Conservation (phyloP, 2,113 vertebrate genomes). For the Herpetotheres cachinnans region DNA sequence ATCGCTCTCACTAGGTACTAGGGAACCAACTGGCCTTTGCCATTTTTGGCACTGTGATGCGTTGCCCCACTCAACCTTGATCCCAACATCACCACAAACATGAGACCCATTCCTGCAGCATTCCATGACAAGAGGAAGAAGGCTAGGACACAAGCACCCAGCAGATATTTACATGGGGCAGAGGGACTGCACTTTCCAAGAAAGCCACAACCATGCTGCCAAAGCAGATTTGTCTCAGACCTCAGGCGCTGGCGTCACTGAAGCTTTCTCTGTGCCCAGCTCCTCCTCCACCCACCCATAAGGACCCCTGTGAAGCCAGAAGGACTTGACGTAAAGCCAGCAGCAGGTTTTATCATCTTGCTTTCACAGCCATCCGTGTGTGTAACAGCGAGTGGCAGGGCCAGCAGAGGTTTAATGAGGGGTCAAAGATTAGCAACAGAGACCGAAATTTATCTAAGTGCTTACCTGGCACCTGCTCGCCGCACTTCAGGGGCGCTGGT, state of each 20-base stretch:
- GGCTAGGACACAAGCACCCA: background rate
- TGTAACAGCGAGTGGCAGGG: accelerated
- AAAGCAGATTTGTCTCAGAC: background rate
- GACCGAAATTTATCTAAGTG: background rate
- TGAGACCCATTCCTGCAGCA: accelerated
- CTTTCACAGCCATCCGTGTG: background rate
- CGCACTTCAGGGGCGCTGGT: accelerated
- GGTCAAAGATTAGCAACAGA: background rate
- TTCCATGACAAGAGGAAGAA: accelerated
- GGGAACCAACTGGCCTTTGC: background rate
- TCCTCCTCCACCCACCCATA: background rate
- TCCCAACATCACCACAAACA: background rate
- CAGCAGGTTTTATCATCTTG: background rate
- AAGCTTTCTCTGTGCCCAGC: background rate
- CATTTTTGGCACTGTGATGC: background rate
- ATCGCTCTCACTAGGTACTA: background rate
- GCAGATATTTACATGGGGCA: background rate
- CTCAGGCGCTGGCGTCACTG: accelerated
- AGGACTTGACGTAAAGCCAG: background rate
- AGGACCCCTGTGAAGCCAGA: background rate
- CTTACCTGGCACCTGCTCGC: background rate
- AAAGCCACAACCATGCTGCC: accelerated
- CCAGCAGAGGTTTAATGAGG: background rate
- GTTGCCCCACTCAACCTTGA: accelerated
- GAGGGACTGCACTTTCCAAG: background rate